phyloP scores from a whole-genome alignment of 2,113 vertebrate species.

The Coryphaenoides rupestris region DNA sequence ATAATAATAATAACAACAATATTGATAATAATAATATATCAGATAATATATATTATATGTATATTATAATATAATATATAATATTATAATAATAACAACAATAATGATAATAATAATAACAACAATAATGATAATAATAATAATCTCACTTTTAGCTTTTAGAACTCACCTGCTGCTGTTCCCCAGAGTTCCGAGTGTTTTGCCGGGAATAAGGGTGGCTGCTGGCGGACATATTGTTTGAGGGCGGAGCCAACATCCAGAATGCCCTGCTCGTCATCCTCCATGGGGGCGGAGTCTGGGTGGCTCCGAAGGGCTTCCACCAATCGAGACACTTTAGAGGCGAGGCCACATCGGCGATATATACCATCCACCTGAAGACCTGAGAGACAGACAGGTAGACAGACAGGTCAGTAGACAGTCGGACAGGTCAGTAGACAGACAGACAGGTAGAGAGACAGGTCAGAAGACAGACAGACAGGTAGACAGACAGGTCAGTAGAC shows the following conservation, averaged over 20 bases:
- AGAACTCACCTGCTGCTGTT: conserved; percentile 58
- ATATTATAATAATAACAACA: neutral
- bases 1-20: no score
- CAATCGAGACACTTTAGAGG: conserved; percentile 53
- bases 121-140: neutral
- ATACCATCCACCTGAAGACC: conserved; percentile 74
- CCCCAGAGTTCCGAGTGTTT: conserved; percentile 49
- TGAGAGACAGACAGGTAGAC: conserved; percentile 25
- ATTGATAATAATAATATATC: no score
- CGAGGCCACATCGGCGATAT: conserved; percentile 70
- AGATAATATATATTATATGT: no score
- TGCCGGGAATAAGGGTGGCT: conserved; percentile 46
- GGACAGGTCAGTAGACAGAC: no score
- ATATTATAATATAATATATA: no score
- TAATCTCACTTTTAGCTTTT: no score
- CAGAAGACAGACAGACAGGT: no score
- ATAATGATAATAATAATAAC: neutral
- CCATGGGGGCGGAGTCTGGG: conserved; percentile 51
- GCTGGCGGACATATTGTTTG: conserved; percentile 65
- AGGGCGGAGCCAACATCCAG: conserved; percentile 63
- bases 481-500: no score
- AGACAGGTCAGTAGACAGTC: no score
- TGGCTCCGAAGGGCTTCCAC: conserved; percentile 56
- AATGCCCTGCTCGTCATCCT: conserved; percentile 57
- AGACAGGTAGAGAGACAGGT: no score